Evolutionary conservation across 2,888 invertebrate genomes (phyloP), one percentile per base, ranked within the genome.

Genomic region (Leptopilina drosophilae): DNA sequence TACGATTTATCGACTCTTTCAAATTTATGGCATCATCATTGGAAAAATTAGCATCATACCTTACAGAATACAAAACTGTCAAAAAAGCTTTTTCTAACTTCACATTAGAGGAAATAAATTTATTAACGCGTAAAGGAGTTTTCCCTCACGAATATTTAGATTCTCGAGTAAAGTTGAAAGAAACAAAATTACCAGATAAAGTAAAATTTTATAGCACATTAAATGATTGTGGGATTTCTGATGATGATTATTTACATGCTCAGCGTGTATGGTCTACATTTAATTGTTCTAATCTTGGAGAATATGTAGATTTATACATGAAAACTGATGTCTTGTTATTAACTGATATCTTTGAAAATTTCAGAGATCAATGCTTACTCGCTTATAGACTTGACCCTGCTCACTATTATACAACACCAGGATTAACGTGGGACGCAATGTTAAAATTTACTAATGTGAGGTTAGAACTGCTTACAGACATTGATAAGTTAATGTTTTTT

Each of bases 121-220:
- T 33, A 33, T 33, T 33, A 33, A 33, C 33, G 0, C 33, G 33
- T 33, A 33, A 33, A 2, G 33, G 33, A 33, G 33, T 33, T 33
- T 33, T 33, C 3, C 33, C 33, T 7, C 88, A 90, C 82, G 85
- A 88, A 20, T 90, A 87, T 78, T 42, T 89, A 14, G 82, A 83
- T 56, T 64, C 33, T 14, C 75, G 40, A 76, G 81, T 80, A 40
- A 86, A 85, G 82, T 76, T 88, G 53, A 75, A 85, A 15, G 86
- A 87, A 73, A 9, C 73, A 26, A 46, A 42, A 49, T 69, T 85
- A 59, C 85, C 84, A 7, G 20, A 81, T n/a, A 77, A 75, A 62
- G 83, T 84, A 42, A 65, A 80, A n/a, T 88, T 88, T 84, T 87
- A 82, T 65, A 87, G 82, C 5, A 33, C 33, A 33, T 33, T 33